These are phyloP conservation scores for Cheilosia soror DNA, from an alignment of 2,888 invertebrate species.

Conservation along the genomic window DNA sequence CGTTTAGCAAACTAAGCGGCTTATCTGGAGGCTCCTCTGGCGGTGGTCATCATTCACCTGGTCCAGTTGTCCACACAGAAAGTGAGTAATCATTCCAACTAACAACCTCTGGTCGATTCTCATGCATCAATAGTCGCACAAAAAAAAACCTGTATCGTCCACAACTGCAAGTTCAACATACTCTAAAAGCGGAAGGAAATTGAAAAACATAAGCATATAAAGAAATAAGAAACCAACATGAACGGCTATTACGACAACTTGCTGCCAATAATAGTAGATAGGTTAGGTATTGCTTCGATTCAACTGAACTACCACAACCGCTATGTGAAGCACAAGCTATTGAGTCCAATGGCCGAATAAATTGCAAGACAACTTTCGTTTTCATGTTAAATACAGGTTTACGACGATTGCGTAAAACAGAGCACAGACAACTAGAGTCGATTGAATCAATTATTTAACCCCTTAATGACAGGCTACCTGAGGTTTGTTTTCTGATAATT, in stretches of 20 bases:
- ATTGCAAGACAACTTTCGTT: conserved; percentile 69
- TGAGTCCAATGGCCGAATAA: conserved; percentile 65
- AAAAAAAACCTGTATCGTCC: conserved; percentile 21
- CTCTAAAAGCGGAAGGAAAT: conserved; percentile 58
- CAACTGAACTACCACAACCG: conserved; percentile 20
- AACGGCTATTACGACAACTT: conserved; percentile 18
- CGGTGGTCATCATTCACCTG: conserved; percentile 77
- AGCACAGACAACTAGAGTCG: not conserved
- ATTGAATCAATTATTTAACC: conserved; percentile 59
- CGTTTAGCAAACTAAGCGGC: conserved; percentile 81
- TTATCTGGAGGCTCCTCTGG: conserved; percentile 81
- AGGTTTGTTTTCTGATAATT: conserved; percentile 25
- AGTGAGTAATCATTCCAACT: conserved; percentile 79
- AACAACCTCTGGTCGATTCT: not conserved
- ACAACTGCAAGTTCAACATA: conserved; percentile 7
- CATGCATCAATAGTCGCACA: not conserved
- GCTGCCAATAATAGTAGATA: not conserved
- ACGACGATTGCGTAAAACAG: conserved; percentile 38
- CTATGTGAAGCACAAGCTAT: conserved; percentile 38
- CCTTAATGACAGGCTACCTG: not conserved
- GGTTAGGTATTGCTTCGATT: conserved; percentile 10
- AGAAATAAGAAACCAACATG: not conserved
- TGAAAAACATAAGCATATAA: conserved; percentile 24
- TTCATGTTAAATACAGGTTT: conserved; percentile 59
- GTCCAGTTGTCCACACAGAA: conserved; percentile 81